Percentiles rank a stretch among this genome's conserved stretches.
Evolutionary conservation across 2,888 invertebrate species (phyloP).

Genomic region (Dicycla oo): DNA sequence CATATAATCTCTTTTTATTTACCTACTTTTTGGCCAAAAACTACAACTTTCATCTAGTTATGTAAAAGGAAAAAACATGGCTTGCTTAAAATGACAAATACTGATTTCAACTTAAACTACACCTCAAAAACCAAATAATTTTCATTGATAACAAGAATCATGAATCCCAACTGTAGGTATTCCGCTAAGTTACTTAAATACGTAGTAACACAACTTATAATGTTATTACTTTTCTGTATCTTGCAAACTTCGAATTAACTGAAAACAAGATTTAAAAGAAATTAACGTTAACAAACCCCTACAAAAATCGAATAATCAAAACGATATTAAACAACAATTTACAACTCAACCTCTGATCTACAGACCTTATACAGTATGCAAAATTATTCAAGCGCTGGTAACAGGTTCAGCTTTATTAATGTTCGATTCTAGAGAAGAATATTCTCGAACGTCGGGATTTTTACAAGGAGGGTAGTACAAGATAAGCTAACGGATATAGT

Average conservation of each 20-base stretch:
- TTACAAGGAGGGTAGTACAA: slow-evolving; percentile 42
- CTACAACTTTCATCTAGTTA: neutral
- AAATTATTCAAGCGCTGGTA: slow-evolving; percentile 65
- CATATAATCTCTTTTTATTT: neutral
- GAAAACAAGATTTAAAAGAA: slow-evolving; percentile 6
- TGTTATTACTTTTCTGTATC: neutral
- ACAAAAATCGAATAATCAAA: slow-evolving; percentile 32
- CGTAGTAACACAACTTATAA: neutral
- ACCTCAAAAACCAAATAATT: neutral
- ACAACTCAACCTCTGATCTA: slow-evolving; percentile 8
- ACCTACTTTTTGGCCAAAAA: neutral
- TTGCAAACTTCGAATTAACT: neutral
- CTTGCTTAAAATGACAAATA: neutral
- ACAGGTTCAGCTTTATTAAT: slow-evolving; percentile 64
- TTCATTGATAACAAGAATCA: neutral
- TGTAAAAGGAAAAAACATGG: neutral
- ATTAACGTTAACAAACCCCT: slow-evolving; percentile 14
- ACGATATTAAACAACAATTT: slow-evolving; percentile 35
- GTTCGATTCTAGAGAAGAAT: slow-evolving; percentile 61
- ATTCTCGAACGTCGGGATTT: slow-evolving; percentile 49
- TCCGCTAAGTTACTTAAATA: neutral
- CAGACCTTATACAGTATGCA: slow-evolving; percentile 54
- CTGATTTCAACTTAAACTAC: neutral
- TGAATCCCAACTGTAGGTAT: neutral
- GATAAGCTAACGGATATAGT: slow-evolving; percentile 61